A percentile compares a stretch with the other conserved stretches of the same genome.
Conservation (phyloP, 2,797 vertebrate genomes). For the Ceyx erithaca region DNA sequence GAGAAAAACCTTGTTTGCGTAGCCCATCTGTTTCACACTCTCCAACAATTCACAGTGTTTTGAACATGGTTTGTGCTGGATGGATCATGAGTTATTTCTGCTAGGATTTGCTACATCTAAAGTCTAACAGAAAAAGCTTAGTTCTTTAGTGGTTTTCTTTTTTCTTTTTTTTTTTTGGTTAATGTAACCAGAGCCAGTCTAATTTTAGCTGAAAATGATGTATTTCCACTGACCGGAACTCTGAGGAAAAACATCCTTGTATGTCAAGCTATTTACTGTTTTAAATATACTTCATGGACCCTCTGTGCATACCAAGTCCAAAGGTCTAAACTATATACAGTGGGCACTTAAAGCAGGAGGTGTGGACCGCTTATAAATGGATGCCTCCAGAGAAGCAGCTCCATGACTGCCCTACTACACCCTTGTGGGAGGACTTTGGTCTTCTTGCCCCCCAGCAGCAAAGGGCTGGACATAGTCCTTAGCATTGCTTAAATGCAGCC, state of each 20-base stretch:
- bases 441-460: neutral
- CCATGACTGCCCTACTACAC: neutral
- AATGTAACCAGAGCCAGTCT: constrained; percentile 6
- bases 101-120: neutral
- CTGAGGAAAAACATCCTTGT: neutral
- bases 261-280: neutral
- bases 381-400: neutral
- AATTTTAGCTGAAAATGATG: constrained; percentile 54
- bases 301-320: neutral
- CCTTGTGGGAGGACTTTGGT: neutral
- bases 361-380: neutral
- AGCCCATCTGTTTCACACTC: neutral
- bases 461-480: neutral
- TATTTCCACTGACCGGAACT: constrained; percentile 34
- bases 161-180: neutral
- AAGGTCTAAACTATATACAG: neutral
- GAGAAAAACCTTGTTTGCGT: neutral
- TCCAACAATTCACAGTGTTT: neutral
- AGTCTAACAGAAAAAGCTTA: neutral
- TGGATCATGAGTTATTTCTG: neutral
- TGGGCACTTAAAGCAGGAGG: neutral
- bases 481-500: neutral
- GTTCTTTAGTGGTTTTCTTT: neutral
- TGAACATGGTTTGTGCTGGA: neutral
- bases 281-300: neutral